These are phyloP conservation scores for Silurus meridionalis DNA, from an alignment of 2,113 vertebrate genomes.

Conservation along the genomic window DNA sequence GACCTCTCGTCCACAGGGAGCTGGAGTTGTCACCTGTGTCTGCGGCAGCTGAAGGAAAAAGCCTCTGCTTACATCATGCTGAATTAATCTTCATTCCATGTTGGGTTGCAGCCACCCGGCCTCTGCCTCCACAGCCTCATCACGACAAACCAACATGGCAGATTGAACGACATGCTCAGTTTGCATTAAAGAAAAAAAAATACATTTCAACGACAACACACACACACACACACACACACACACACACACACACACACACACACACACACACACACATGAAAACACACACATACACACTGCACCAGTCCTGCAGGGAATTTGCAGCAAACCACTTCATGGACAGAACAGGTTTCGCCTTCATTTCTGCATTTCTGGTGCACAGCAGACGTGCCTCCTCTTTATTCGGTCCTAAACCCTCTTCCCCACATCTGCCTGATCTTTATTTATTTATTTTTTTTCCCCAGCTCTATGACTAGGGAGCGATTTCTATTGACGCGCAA, in stretches of 20 bases:
- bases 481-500: constrained; percentile 19
- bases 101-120: constrained; percentile 34
- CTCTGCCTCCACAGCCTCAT: constrained; percentile 53
- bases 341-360: constrained; percentile 25
- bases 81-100: constrained; percentile 79
- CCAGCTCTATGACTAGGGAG: constrained; percentile 33
- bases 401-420: not conserved
- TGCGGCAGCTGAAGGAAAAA: constrained; percentile 93
- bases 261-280: too few relatives aligned
- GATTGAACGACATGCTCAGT: constrained; percentile 42
- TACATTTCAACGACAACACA: too few relatives aligned
- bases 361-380: constrained; percentile 31
- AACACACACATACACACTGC: not conserved
- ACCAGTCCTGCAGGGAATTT: not conserved
- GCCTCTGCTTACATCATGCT: constrained; percentile 94
- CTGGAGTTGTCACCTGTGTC: constrained; percentile 94
- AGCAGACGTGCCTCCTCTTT: constrained; percentile 24
- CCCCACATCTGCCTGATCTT: constrained; percentile 17
- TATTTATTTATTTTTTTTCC: not conserved
- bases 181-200: not conserved
- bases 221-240: too few relatives aligned
- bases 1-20: constrained; percentile 76
- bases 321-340: not conserved
- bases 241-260: too few relatives aligned
- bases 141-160: constrained; percentile 35